phyloP scores from a whole-genome alignment of 1,140 invertebrate species.

The Amphibalanus amphitrite region DNA sequence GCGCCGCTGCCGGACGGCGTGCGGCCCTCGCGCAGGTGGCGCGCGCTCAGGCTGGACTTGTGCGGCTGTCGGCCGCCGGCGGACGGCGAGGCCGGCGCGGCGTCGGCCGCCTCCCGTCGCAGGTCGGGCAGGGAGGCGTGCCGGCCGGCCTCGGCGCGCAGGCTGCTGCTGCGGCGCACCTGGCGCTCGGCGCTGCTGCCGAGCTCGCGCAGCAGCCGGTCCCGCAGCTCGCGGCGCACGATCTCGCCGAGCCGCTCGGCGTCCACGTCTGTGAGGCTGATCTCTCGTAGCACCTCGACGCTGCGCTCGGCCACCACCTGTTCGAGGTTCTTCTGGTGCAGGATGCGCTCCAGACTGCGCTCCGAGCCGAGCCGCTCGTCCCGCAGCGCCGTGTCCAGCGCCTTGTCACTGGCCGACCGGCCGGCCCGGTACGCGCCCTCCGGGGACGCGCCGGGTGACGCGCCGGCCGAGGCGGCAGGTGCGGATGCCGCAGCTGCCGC shows the following conservation, averaged over 20 bases:
- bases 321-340: slow-evolving; percentile 40
- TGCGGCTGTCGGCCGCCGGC: slow-evolving; percentile 11
- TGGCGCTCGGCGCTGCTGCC: background rate
- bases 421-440: too few relatives aligned
- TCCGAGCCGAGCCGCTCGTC: slow-evolving; percentile 1
- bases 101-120: slow-evolving; percentile 22
- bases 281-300: slow-evolving; percentile 21
- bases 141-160: background rate
- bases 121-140: slow-evolving; percentile 47
- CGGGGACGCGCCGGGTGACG: too few relatives aligned
- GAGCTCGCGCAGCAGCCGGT: background rate
- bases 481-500: too few relatives aligned
- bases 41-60: slow-evolving; percentile 14
- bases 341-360: slow-evolving; percentile 30
- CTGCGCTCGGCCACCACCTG: slow-evolving; percentile 30
- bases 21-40: slow-evolving; percentile 5
- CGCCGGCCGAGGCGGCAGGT: too few relatives aligned
- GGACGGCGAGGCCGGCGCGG: slow-evolving; percentile 17
- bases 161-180: background rate
- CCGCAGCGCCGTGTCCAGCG: too few relatives aligned
- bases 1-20: background rate
- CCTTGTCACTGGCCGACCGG: too few relatives aligned
- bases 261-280: slow-evolving; percentile 13
- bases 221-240: slow-evolving; percentile 23
- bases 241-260: slow-evolving; percentile 27